phyloP scores from a whole-genome alignment of 1,140 invertebrate species.

The Diachasma alloeum region DNA sequence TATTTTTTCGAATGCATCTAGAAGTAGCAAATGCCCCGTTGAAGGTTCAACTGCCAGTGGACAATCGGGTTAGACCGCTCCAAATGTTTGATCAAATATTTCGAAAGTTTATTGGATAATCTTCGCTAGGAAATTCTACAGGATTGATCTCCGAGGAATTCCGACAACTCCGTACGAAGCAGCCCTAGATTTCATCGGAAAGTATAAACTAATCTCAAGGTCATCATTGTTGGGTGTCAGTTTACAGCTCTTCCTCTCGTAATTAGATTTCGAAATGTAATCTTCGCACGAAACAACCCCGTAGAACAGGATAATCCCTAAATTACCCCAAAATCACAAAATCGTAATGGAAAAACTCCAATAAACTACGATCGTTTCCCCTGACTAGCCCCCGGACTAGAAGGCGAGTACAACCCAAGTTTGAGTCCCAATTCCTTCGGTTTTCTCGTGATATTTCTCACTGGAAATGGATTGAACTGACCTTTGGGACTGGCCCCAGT shows the following conservation, averaged over 20 bases:
- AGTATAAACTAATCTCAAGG: constrained; percentile 39
- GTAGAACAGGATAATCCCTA: background rate
- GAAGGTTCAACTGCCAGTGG: too few species aligned
- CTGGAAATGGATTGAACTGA: constrained; percentile 72
- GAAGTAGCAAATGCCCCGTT: too few species aligned
- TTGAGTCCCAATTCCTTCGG: constrained; percentile 74
- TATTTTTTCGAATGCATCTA: too few species aligned
- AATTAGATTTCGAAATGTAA: constrained; percentile 40
- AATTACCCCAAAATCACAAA: background rate
- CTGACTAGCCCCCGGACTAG: constrained; percentile 41
- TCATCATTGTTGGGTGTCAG: constrained; percentile 19
- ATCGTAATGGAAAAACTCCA: background rate
- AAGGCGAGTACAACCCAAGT: constrained; percentile 70
- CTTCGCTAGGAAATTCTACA: too few species aligned
- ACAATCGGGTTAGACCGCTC: background rate
- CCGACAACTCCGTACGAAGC: too few species aligned
- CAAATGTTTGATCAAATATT: background rate
- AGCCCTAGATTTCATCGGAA: constrained; percentile 35
- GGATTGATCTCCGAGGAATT: too few species aligned
- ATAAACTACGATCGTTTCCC: constrained; percentile 53
- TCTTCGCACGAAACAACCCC: too few species aligned
- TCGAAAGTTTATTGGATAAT: too few species aligned
- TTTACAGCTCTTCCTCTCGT: constrained; percentile 40
- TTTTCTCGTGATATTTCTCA: constrained; percentile 68
- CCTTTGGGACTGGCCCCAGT: constrained; percentile 49